Base-by-base conservation (phyloP, 2,113 vertebrate species). In the Cariama cristata region DNA sequence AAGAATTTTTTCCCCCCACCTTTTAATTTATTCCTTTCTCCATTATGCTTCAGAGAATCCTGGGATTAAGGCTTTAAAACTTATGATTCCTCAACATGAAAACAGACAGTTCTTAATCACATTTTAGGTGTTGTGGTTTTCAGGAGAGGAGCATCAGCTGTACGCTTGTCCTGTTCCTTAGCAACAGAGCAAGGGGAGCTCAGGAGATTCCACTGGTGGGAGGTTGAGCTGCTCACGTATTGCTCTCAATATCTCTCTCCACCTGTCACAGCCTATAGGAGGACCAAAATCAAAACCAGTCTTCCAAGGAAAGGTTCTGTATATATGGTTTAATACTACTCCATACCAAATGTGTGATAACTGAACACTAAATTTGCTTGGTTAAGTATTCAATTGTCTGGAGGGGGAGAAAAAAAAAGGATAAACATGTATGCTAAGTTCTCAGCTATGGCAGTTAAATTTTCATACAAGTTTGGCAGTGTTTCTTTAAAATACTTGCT, bases 151-250 rank as follows among this genome's bases (percentile, higher is more conserved):
- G 76, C 7, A 0, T 79, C 79, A 88, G 55, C 63, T 93, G 68
- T 71, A 80, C 0, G 13, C 90, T 95, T 94, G 66, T 94, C 79
- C 63, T 83, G 97, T 98, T 97, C 77, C 97, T 94, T 97, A 97
- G 97, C 97, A 98, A 97, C 97, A 81, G 79, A 93, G 56, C 38
- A 72, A 91, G 59, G 81, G 74, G 69, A 95, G 77, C 79, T 95
- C 82, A 69, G 79, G 60, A 97, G 85, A 94, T 62, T 81, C 75
- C 71, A 56, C 91, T 93, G 73, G 90, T 88, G 88, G 83, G 81
- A 92, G 81, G 73, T 59, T 75, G 85, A 82, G 81, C 59, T 66
- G 55, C 73, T 88, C 62, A 83, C 23, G 5, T 89, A 83, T 82
- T 90, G 81, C 55, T 93, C 52, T 95, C 76, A 68, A 23, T 59